Base-by-base conservation (phyloP, 2,113 vertebrate genomes). In the Pluvialis apricaria region DNA sequence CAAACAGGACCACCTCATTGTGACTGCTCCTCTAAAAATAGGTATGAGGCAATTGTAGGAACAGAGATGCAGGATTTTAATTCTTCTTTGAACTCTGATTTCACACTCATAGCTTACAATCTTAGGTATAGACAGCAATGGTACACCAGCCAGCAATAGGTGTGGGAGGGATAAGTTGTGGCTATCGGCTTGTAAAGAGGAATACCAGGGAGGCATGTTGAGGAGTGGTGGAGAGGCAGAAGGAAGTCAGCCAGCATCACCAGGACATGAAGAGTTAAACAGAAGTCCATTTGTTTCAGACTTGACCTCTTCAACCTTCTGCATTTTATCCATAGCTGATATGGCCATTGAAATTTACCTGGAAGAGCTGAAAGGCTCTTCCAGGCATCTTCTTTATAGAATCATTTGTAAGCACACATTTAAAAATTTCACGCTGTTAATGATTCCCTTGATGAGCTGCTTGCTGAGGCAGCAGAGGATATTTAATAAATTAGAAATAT, bases 331-430 rank as follows among this genome's bases (percentile, higher is more conserved):
- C 3, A 3, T 64, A 78, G 21, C 51, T 86, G 47, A 71, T 78
- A 29, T 47, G 66, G 42, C 28, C 62, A 72, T 25, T 90, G 81
- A 85, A 82, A 92, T 84, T 91, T 84, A 82, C 61, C 45, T 89
- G 58, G 64, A 94, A 77, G 36, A 69, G 6, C 54, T 58, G 49
- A 82, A 80, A 60, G 26, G 5, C 45, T 95, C 38, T 80, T 94
- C 17, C 11, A 88, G 49, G 21, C 49, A 47, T 54, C 72, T 49
- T 81, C 71, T 51, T 86, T 62, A 73, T 9, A 55, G 51, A 88
- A 81, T 83, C 16, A 49, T 93, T 90, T 95, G 60, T 95, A 94
- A 96, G 93, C 60, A 94, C 36, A 36, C 21, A 54, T 94, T 95
- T 90, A 58, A 96, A 96, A 94, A 73, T 90, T 92, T 93, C 87